Evolutionary conservation across 2,113 vertebrate species (phyloP).

Genomic region (Corythoichthys haematopterus): DNA sequence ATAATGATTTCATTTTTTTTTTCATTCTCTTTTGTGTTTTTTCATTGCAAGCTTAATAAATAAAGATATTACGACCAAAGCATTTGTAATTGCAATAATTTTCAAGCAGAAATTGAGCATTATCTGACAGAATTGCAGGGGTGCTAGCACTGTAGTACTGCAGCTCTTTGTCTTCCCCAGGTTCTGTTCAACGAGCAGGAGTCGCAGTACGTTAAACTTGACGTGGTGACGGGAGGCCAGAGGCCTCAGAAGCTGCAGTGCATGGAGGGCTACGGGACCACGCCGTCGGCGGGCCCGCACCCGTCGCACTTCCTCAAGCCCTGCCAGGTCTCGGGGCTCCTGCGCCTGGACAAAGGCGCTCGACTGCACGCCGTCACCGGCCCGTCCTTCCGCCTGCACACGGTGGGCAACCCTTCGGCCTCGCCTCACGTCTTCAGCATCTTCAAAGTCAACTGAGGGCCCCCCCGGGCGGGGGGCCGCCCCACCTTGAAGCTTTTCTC

Average conservation of each 20-base stretch:
- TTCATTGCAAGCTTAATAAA: no score
- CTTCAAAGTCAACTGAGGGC: slow-evolving; percentile 82
- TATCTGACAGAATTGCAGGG: no score
- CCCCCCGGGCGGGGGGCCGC: background rate
- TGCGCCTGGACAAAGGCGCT: slow-evolving; percentile 73
- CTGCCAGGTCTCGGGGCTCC: slow-evolving; percentile 84
- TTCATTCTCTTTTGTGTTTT: no score
- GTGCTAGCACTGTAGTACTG: no score
- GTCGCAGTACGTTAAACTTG: slow-evolving; percentile 86
- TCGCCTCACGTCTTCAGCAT: slow-evolving; percentile 84
- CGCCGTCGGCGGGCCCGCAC: slow-evolving; percentile 73
- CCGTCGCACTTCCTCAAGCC: slow-evolving; percentile 79
- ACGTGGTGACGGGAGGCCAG: slow-evolving; percentile 71
- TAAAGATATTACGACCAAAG: no score
- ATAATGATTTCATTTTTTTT: no score
- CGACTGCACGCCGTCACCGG: slow-evolving; percentile 78
- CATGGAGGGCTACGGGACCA: slow-evolving; percentile 84
- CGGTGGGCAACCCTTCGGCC: slow-evolving; percentile 60
- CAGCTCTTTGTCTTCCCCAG: slow-evolving; percentile 47
- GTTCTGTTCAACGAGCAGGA: slow-evolving; percentile 85
- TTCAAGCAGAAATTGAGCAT: no score
- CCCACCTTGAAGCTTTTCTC: background rate
- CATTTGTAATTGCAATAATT: no score
- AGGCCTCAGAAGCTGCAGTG: slow-evolving; percentile 79
- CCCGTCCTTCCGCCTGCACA: slow-evolving; percentile 74